Conservation (phyloP, 1,140 invertebrate genomes). For the Heliothis virescens region DNA sequence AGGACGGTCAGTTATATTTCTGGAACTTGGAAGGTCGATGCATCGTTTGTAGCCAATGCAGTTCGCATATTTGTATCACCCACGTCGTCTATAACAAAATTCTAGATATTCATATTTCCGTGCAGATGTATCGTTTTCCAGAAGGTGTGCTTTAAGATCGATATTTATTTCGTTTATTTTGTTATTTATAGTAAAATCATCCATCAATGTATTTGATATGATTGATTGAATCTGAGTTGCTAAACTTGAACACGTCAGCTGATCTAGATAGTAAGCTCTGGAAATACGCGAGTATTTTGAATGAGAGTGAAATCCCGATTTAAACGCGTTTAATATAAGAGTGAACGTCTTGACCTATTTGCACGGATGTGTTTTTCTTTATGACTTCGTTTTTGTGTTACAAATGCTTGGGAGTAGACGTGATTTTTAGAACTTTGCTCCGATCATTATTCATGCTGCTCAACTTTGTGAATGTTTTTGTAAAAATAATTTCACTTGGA, state of each 20-base stretch:
- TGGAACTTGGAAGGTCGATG: constrained; percentile 69
- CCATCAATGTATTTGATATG: background rate
- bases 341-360: constrained; percentile 67
- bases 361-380: constrained; percentile 30
- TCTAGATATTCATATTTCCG: background rate
- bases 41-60: constrained; percentile 27
- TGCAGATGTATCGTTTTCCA: background rate
- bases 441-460: background rate
- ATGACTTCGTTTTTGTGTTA: constrained; percentile 5
- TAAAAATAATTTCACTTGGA: background rate
- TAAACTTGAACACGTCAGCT: constrained; percentile 28
- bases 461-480: background rate
- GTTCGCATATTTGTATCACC: constrained; percentile 24
- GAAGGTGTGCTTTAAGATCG: background rate
- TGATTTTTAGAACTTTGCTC: background rate
- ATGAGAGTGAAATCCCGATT: constrained; percentile 55
- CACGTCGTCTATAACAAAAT: constrained; percentile 14
- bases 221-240: constrained; percentile 14
- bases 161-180: no score
- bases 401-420: no score
- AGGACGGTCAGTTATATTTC: constrained; percentile 48
- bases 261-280: constrained; percentile 47
- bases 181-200: background rate
- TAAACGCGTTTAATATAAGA: constrained; percentile 61
- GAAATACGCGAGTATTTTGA: constrained; percentile 52